phyloP scores from a whole-genome alignment of 2,113 vertebrate species.

The Brachypteracias leptosomus region DNA sequence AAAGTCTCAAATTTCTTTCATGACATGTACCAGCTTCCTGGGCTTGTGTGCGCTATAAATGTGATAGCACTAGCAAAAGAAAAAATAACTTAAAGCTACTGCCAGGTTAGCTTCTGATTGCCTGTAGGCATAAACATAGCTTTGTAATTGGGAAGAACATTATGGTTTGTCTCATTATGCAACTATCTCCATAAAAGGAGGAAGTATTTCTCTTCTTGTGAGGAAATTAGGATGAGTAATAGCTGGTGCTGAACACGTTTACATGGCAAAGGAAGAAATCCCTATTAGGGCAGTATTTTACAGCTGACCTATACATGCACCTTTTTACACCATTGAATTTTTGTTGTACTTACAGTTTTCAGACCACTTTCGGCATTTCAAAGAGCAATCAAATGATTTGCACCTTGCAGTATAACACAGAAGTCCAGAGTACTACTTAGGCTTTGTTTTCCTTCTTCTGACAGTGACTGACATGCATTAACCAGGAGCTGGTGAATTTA shows the following conservation, averaged over 20 bases:
- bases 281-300: not conserved
- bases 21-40: not conserved
- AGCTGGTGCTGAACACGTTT: not conserved
- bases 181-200: conserved; percentile 14
- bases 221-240: conserved; percentile 41
- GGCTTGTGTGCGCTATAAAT: not conserved
- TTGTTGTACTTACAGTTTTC: not conserved
- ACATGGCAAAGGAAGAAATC: not conserved
- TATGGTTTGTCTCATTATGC: not conserved
- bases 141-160: not conserved
- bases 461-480: not conserved
- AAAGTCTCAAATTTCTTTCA: not conserved
- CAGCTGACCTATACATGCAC: not conserved
- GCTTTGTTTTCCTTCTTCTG: not conserved
- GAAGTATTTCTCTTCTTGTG: conserved; percentile 23
- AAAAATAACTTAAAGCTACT: not conserved
- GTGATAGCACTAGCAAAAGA: not conserved
- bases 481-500: not conserved
- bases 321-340: not conserved
- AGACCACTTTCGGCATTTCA: not conserved
- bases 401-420: not conserved
- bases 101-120: not conserved
- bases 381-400: not conserved
- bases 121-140: not conserved
- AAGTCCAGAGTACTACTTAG: not conserved